Conservation (phyloP, 2,113 vertebrate species). For the Alectura lathami region DNA sequence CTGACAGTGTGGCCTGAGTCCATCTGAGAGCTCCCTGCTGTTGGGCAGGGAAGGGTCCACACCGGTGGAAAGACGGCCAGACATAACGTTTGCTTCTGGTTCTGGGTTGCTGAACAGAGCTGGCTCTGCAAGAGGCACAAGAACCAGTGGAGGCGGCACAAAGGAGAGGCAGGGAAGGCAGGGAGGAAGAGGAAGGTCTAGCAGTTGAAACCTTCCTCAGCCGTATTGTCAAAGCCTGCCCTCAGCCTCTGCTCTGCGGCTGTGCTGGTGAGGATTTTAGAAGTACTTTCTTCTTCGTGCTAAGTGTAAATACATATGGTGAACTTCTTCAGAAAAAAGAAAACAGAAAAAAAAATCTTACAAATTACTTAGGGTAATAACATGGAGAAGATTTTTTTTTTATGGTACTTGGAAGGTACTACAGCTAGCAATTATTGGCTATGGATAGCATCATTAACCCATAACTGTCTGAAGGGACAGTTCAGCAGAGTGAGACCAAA, state of each 20-base stretch:
- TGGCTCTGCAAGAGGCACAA: not conserved
- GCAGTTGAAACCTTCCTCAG: not conserved
- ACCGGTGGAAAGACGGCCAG: not conserved
- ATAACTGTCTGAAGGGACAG: not conserved
- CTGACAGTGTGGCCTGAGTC: not conserved
- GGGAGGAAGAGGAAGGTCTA: not conserved
- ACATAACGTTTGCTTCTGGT: not conserved
- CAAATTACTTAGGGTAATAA: not conserved
- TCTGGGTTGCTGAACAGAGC: not conserved
- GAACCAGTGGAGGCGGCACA: not conserved
- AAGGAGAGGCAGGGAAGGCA: not conserved
- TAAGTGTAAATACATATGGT: not conserved
- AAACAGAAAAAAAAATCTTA: not conserved
- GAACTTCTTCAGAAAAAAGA: not conserved
- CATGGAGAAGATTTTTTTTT: not conserved
- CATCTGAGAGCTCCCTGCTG: not conserved
- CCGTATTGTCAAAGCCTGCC: not conserved
- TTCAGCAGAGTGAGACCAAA: not conserved
- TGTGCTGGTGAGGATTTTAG: not conserved
- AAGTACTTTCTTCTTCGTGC: not conserved
- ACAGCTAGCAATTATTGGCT: not conserved
- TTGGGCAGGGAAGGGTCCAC: not conserved
- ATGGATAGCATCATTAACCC: not conserved
- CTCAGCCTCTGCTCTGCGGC: not conserved
- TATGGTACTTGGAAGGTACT: not conserved